Conservation (phyloP, 2,113 vertebrate genomes). For the Arenaria interpres region DNA sequence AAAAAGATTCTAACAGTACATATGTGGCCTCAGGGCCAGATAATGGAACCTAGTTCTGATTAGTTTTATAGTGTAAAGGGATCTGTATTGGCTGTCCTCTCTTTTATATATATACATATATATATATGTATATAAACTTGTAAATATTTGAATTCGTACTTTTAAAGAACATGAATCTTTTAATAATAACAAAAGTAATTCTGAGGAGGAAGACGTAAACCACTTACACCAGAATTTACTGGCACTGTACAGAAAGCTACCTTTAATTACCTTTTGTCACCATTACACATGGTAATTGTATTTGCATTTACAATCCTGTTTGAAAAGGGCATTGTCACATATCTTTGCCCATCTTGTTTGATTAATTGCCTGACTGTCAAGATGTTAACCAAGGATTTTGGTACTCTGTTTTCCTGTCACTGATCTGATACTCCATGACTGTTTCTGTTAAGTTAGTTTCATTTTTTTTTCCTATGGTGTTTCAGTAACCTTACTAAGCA, state of each 20-base stretch:
- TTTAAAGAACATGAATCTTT: background rate
- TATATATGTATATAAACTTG: background rate
- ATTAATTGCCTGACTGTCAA: constrained; percentile 59
- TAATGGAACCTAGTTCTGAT: background rate
- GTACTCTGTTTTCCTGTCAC: constrained; percentile 24
- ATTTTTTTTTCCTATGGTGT: background rate
- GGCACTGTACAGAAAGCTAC: background rate
- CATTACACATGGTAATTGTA: background rate
- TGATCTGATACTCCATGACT: background rate
- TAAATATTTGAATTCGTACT: background rate
- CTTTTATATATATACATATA: background rate
- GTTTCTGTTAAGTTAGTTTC: background rate
- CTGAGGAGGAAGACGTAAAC: background rate
- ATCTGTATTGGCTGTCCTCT: background rate
- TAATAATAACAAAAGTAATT: background rate
- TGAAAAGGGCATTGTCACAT: constrained; percentile 64
- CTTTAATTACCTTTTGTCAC: constrained; percentile 26
- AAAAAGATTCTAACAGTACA: background rate
- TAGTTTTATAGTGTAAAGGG: background rate
- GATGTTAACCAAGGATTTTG: constrained; percentile 34
- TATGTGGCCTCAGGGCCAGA: background rate
- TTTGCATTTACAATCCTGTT: constrained; percentile 47
- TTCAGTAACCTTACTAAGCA: background rate
- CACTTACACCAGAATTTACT: background rate
- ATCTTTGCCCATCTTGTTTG: constrained; percentile 47